A percentile compares a stretch with the other conserved stretches of the same genome.
Evolutionary conservation across 2,797 vertebrate genomes (phyloP).

Genomic region (Dermochelys coriacea): DNA sequence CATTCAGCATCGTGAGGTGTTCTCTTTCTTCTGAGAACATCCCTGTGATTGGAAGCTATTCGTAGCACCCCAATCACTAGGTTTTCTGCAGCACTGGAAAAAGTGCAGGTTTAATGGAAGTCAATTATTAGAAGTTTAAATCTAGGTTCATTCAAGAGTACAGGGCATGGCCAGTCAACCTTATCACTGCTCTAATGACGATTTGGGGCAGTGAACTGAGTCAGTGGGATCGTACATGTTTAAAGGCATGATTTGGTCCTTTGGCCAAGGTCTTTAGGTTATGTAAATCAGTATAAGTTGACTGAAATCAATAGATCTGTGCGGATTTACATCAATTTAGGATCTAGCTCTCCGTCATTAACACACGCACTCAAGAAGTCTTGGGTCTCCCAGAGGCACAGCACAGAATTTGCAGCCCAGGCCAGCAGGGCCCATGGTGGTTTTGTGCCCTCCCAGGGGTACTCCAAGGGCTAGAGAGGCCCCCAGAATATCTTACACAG

Average conservation of each 20-base stretch:
- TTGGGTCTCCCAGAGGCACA: neutral
- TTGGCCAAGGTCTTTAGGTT: neutral
- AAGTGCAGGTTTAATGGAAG: no score
- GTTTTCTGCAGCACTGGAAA: no score
- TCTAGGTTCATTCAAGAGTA: neutral
- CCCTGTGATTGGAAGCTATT: no score
- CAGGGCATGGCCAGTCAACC: neutral
- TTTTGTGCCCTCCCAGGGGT: neutral
- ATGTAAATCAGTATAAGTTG: neutral
- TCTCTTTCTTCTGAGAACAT: neutral
- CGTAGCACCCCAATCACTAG: no score
- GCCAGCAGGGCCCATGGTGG: neutral
- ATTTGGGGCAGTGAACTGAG: neutral
- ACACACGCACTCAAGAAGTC: neutral
- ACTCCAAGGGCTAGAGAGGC: no score
- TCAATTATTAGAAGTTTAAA: neutral
- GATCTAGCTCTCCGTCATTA: neutral
- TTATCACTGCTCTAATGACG: neutral
- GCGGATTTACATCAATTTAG: neutral
- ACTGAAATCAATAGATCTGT: neutral
- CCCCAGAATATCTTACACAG: no score
- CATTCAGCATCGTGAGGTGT: neutral
- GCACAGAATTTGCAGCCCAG: neutral
- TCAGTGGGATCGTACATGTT: neutral
- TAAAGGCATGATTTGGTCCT: neutral